These are phyloP conservation scores for Tipula helvola DNA, from an alignment of 2,888 invertebrate species.

Conservation along the genomic window DNA sequence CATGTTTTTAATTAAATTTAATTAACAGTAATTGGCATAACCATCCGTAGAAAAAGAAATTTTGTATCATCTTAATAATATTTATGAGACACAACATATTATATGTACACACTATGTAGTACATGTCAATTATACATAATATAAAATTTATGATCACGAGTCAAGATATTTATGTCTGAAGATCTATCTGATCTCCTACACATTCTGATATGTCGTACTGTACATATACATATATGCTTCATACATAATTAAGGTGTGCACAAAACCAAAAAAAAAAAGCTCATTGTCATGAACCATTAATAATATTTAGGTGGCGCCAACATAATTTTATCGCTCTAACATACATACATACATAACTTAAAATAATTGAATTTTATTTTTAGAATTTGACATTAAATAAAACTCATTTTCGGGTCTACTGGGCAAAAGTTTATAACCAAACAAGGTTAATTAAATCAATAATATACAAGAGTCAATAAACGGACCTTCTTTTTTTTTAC, in stretches of 20 bases:
- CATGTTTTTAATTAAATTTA: slow-evolving; percentile 4
- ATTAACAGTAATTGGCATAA: not conserved
- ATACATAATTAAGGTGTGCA: not conserved
- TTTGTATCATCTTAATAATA: not conserved
- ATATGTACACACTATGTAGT: not conserved
- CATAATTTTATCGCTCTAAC: not conserved
- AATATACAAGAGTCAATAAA: not conserved
- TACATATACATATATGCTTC: not conserved
- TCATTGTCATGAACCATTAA: not conserved
- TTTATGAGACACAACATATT: not conserved
- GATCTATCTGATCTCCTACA: not conserved
- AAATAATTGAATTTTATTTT: not conserved
- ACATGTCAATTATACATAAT: not conserved
- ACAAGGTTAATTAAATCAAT: not conserved
- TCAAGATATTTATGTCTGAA: not conserved
- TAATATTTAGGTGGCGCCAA: not conserved
- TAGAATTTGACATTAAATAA: not conserved
- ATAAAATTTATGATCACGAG: not conserved
- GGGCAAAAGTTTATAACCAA: not conserved
- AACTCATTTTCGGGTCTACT: not conserved
- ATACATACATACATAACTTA: not conserved
- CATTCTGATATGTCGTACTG: not conserved
- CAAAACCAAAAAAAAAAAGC: not conserved
- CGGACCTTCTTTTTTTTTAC: not conserved
- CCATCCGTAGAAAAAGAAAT: not conserved